Evolutionary conservation across 2,888 invertebrate genomes (phyloP).

Genomic region (Lepeophtheirus nordmannii): DNA sequence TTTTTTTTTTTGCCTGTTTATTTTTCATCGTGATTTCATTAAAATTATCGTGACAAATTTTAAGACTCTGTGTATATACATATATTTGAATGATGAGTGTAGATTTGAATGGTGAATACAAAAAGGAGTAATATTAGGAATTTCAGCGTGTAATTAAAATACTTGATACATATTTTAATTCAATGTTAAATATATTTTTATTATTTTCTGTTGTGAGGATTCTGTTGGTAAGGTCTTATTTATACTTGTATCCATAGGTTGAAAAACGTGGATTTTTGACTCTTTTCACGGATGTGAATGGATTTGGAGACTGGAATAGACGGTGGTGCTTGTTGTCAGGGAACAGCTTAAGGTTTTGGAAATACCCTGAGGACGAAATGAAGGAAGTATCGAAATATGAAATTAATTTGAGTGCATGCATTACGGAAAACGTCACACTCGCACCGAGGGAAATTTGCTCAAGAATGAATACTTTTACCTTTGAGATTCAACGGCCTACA

Average conservation of each 20-base stretch:
- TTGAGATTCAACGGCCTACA: constrained; percentile 53
- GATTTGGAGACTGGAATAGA: constrained; percentile 85
- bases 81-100: too few relatives aligned
- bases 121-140: too few relatives aligned
- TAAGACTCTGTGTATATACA: too few relatives aligned
- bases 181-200: too few relatives aligned
- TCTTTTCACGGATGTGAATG: constrained; percentile 87
- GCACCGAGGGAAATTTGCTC: constrained; percentile 64
- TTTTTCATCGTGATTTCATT: too few relatives aligned
- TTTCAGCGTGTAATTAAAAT: too few relatives aligned
- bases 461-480: constrained; percentile 68
- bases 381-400: constrained; percentile 18
- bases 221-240: too few relatives aligned
- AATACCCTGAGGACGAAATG: constrained; percentile 73
- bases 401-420: constrained; percentile 21
- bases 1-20: too few relatives aligned
- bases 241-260: constrained; percentile 34
- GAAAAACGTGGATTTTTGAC: constrained; percentile 78
- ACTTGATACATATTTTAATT: too few relatives aligned
- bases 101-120: too few relatives aligned
- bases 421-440: constrained; percentile 27
- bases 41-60: too few relatives aligned
- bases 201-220: too few relatives aligned
- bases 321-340: constrained; percentile 78
- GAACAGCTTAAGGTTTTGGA: constrained; percentile 72